Evolutionary conservation across 2,797 vertebrate genomes (phyloP), one percentile per base, ranked within the genome.

Genomic region (Adelosebastes latens): DNA sequence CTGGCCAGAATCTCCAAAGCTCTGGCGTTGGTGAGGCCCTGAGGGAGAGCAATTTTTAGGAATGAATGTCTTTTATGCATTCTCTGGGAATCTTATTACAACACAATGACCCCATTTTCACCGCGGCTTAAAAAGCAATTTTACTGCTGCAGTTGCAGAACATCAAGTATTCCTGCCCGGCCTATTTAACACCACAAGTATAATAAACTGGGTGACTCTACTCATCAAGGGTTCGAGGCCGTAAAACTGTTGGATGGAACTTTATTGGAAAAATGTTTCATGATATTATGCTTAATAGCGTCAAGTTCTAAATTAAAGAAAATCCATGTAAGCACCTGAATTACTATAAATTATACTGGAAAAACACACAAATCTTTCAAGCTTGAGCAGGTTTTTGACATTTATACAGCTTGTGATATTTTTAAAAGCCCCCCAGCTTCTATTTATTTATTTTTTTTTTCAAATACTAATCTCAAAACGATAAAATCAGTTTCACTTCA

Each of bases 1-100:
- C 95, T 92, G 14, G 90, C 96, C 90, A 99, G 95, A 75, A 97
- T 85, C 92, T 99, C 97, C 0, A 87, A 71, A 0, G 96, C 97
- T 56, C 88, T 92, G 53, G 94, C 89, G 1, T 90, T 93, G 85
- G 95, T 97, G 87, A 97, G 93, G 39, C 98, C 97, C 98, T 99
- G 90, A 1, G 27, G 34, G 65, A 71, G 31, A 77, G 32, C 13
- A 65, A 24, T 39, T 63, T 88, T 85, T 60, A 69, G 81, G 55
- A 65, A 68, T 73, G 46, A 80, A 75, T 56, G 60, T 66, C 31
- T 82, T 70, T 80, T 34, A 66, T 72, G 65, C 56, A 32, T 77
- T 71, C 9, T 12, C 64, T 18, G 68, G 56, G 73, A 82, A 75
- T 79, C 60, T 83, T 82, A 81, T 84, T 87, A 82, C 78, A 78